Base-by-base conservation (phyloP, 2,797 vertebrate genomes). In the Erethizon dorsatum region DNA sequence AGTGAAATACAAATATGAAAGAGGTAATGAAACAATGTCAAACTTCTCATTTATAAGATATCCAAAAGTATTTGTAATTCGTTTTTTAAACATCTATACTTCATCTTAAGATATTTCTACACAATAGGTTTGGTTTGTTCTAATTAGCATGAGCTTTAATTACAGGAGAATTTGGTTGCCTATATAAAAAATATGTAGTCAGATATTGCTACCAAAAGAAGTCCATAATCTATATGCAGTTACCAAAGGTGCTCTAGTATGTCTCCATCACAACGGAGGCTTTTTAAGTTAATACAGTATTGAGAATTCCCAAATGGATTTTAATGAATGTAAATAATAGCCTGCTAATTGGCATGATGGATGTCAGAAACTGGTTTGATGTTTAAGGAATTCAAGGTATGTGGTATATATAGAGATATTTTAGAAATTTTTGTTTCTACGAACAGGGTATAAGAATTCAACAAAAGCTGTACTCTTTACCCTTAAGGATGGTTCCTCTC, bases 1-100 rank as follows among this genome's bases (percentile, higher is more conserved):
- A 75, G 2, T 28, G 10, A 87, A 84, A 91, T 97, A 33, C 5
- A 91, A 93, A 3, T 91, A 80, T 12, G 5, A 57, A 88, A 88
- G 26, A 63, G 14, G 33, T 56, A 94, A 91, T 15, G 63, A 80
- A 84, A 65, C 9, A 15, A 73, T 61, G 13, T 52, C 77, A 73
- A 59, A 73, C 6, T 73, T 94, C 54, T 69, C 15, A 71, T 12
- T 37, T 3, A 77, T 28, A 47, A 26, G 14, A 5, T 67, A 31
- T 65, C 6, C 41, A 73, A n/a, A 65, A 24, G 4, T 57, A 54
- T 90, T 86, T 84, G 71, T 18, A 61, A 54, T 47, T 9, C 57
- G 37, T 84, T 41, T 91, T 86, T 69, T 3, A 45, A 80, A 79
- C 7, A 11, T 45, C 41, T 90, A 5, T 37, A 78, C 17, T 33